Conservation (phyloP, 2,113 vertebrate genomes). For the Corydoras sp. region DNA sequence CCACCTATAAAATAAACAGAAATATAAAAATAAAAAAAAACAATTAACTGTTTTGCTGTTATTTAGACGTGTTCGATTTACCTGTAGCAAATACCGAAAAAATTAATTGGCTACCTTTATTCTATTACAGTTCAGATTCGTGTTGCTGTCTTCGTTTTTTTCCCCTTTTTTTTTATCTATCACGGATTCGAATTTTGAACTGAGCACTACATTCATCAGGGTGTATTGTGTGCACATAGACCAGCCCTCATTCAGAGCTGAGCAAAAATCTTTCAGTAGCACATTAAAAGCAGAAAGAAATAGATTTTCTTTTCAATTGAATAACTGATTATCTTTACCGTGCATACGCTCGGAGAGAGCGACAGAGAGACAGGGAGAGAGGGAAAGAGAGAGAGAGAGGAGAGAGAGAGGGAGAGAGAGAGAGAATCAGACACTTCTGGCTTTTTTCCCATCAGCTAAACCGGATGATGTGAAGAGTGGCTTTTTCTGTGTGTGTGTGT, state of each 20-base stretch:
- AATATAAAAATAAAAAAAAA: too few species aligned
- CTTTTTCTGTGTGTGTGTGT: background rate
- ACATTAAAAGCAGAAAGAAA: slow-evolving; percentile 22
- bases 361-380: too few species aligned
- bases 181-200: background rate
- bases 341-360: too few species aligned
- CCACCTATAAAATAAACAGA: too few species aligned
- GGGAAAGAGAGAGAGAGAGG: too few species aligned
- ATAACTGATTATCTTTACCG: slow-evolving; percentile 33
- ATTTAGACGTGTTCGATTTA: too few species aligned
- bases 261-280: slow-evolving; percentile 3
- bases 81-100: too few species aligned
- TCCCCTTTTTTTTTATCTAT: background rate
- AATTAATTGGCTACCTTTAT: background rate
- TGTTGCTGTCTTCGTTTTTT: background rate
- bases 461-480: slow-evolving; percentile 18
- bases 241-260: slow-evolving; percentile 18
- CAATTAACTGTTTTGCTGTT: too few species aligned
- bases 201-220: background rate
- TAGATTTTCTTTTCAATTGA: slow-evolving; percentile 23
- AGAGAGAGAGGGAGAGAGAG: too few species aligned
- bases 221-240: background rate
- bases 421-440: slow-evolving; percentile 9
- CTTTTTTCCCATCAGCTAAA: slow-evolving; percentile 44
- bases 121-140: background rate